Evolutionary conservation across 2,797 vertebrate species (phyloP), one percentile per base, ranked within the genome.

Genomic region (Semotilus atromaculatus): DNA sequence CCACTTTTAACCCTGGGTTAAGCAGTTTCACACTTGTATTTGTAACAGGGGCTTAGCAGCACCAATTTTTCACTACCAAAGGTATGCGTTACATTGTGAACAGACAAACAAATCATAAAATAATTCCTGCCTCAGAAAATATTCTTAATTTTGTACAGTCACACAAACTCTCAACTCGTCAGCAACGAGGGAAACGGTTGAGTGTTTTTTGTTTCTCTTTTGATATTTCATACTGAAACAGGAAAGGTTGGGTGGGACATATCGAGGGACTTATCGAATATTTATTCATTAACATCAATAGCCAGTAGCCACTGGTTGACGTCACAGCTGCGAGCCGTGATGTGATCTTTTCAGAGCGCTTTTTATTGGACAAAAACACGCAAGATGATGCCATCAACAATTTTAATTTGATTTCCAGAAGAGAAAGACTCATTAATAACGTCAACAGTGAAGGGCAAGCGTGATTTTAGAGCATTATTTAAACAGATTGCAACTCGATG

Each of bases 131-230:
- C 31, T 8, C 3, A 7, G 2, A 53, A 23, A 75, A n/a, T 7
- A 23, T n/a, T 2, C 9, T 31, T 10, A 0, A 7, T n/a, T 55
- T 16, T 1, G 5, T 36, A 16, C 21, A 76, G 21, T 58, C 34
- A 38, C 34, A 77, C 23, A 31, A 79, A 79, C 34, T 13, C 23
- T 60, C 38, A 43, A 78, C n/a, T 36, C 7, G 45, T 21, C 29
- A 43, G 38, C 58, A 0, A 19, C 13, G 38, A 43, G 9, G n/a
- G 18, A 29, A 62, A 45, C 23, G 5, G n/a, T 13, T 1, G 38
- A 67, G 62, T 1, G 19, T 11, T 51, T 80, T 80, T 23, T 7
- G 38, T 80, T 67, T 62, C 77, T 34, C 43, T 80, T 80, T 48
- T 34, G 26, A 31, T n/a, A 31, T 45, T 19, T 64, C 38, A 19